Evolutionary conservation across 2,888 invertebrate species (phyloP).

Genomic region (Pandemis cinnamomeana): DNA sequence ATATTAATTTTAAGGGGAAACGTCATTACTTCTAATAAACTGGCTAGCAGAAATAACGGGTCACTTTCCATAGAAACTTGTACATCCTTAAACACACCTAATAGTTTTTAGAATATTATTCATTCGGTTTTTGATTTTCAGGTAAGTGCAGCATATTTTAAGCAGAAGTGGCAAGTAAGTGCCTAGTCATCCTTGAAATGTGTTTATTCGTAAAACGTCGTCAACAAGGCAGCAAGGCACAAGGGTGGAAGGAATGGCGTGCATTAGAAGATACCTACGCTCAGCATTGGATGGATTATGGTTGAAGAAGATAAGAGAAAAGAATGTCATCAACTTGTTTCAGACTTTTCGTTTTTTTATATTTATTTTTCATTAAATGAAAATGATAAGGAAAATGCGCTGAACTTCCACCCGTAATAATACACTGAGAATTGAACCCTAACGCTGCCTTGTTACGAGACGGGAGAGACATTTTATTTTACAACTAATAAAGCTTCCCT

Average conservation of each 20-base stretch:
- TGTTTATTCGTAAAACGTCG: not conserved
- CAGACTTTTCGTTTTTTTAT: not conserved
- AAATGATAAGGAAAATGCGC: not conserved
- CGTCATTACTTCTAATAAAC: no score
- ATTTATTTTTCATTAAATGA: not conserved
- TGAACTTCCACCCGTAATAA: not conserved
- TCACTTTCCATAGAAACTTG: no score
- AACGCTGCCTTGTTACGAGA: not conserved
- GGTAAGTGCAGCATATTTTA: constrained; percentile 22
- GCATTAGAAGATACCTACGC: no score
- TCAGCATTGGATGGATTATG: no score
- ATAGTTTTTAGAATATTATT: not conserved
- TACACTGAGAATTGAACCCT: not conserved
- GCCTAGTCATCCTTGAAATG: not conserved
- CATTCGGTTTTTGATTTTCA: constrained; percentile 21
- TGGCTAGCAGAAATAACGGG: no score
- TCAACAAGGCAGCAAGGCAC: not conserved
- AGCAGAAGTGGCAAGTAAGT: not conserved
- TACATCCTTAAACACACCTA: no score
- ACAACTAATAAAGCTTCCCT: not conserved
- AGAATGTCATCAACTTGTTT: not conserved
- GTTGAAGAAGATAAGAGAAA: no score
- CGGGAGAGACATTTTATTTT: constrained; percentile 11
- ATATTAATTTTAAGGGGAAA: not conserved
- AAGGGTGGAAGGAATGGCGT: no score